phyloP scores from a whole-genome alignment of 1,140 invertebrate species.

The Tetramorium simillimum region DNA sequence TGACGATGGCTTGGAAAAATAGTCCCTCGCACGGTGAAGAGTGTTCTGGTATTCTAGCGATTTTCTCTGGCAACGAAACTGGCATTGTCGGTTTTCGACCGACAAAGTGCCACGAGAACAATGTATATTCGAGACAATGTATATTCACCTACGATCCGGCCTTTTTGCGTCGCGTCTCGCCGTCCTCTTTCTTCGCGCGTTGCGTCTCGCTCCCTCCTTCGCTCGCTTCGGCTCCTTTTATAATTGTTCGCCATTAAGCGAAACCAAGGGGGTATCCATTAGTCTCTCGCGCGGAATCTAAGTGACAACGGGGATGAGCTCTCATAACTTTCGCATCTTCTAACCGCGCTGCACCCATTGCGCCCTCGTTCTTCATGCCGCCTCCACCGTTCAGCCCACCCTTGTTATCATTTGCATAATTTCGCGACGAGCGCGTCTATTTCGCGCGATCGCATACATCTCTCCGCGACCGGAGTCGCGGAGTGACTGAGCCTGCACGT shows the following conservation, averaged over 20 bases:
- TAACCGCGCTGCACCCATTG: slow-evolving; percentile 24
- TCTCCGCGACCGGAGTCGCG: neutral
- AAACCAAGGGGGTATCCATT: slow-evolving; percentile 56
- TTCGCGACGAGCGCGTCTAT: slow-evolving; percentile 43
- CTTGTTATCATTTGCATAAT: slow-evolving; percentile 66
- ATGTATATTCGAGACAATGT: slow-evolving; percentile 51
- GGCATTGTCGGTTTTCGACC: slow-evolving; percentile 31
- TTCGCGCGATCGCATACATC: slow-evolving; percentile 2
- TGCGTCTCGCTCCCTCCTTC: slow-evolving; percentile 32
- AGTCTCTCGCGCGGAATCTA: slow-evolving; percentile 16
- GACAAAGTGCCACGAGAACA: slow-evolving; percentile 3
- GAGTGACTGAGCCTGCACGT: neutral
- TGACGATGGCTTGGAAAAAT: slow-evolving; percentile 2
- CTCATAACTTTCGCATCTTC: slow-evolving; percentile 68
- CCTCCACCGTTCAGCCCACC: neutral
- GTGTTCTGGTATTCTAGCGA: neutral
- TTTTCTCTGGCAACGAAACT: slow-evolving; percentile 4
- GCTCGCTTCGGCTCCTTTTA: slow-evolving; percentile 59
- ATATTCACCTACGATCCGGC: slow-evolving; percentile 58
- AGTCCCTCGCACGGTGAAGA: neutral
- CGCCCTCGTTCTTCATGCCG: slow-evolving; percentile 19
- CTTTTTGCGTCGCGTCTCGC: slow-evolving; percentile 41
- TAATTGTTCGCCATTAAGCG: slow-evolving; percentile 77
- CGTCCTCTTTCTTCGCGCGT: slow-evolving; percentile 38
- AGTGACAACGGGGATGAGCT: slow-evolving; percentile 49